Conservation (phyloP, 1,140 invertebrate genomes). For the Drosophila orosa region DNA sequence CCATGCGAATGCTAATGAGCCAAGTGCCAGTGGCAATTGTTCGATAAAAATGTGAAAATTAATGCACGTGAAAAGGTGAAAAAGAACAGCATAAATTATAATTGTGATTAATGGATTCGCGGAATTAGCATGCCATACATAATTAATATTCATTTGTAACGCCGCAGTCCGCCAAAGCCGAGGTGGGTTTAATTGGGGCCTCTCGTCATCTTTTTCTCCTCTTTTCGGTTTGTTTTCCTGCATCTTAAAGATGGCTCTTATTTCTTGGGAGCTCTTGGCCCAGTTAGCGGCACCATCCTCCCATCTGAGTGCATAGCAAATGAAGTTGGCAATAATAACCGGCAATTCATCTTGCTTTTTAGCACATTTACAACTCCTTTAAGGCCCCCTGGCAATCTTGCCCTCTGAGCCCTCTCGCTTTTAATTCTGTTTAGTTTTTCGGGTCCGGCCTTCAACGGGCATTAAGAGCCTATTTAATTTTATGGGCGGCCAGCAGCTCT, state of each 20-base stretch:
- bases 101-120: slow-evolving; percentile 66
- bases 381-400: slow-evolving; percentile 1
- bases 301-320: slow-evolving; percentile 41
- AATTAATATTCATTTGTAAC: slow-evolving; percentile 57
- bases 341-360: slow-evolving; percentile 70
- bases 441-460: background rate
- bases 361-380: slow-evolving; percentile 65
- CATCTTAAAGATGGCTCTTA: slow-evolving; percentile 49
- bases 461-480: slow-evolving; percentile 45
- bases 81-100: slow-evolving; percentile 52
- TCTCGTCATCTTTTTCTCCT: background rate
- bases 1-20: slow-evolving; percentile 51
- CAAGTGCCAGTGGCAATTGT: slow-evolving; percentile 24
- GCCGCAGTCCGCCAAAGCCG: slow-evolving; percentile 16
- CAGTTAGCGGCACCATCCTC: slow-evolving; percentile 1
- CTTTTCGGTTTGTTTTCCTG: background rate
- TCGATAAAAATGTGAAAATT: slow-evolving; percentile 33
- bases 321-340: slow-evolving; percentile 66
- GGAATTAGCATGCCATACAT: slow-evolving; percentile 47
- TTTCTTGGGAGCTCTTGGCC: slow-evolving; percentile 33
- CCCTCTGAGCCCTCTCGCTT: slow-evolving; percentile 10
- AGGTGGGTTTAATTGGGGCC: slow-evolving; percentile 36
- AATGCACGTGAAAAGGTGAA: slow-evolving; percentile 33
- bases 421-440: slow-evolving; percentile 19
- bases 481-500: slow-evolving; percentile 38